These are phyloP conservation scores for Lanistes nyassanus DNA, from an alignment of 1,140 invertebrate genomes.

Conservation along the genomic window DNA sequence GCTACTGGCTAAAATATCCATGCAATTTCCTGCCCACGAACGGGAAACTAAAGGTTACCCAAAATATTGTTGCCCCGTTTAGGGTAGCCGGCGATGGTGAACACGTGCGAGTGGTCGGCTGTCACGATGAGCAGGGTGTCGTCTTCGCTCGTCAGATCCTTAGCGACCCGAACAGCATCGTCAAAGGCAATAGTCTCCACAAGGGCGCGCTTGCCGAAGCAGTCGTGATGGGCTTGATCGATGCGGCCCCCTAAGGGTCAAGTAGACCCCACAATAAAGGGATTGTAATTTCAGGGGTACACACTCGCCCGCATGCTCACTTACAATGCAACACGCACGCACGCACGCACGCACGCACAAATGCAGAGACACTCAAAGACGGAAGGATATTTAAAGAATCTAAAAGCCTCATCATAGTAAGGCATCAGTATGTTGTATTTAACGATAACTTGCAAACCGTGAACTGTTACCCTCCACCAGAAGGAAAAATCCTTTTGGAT, in stretches of 20 bases:
- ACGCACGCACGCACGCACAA: slow-evolving; percentile 2
- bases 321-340: not conserved
- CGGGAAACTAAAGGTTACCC: slow-evolving; percentile 46
- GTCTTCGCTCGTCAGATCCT: slow-evolving; percentile 70
- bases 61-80: slow-evolving; percentile 62
- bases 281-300: not conserved
- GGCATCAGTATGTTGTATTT: too few species aligned
- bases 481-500: slow-evolving; percentile 86
- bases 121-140: slow-evolving; percentile 90
- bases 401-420: not conserved
- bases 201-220: slow-evolving; percentile 80
- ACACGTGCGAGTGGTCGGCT: slow-evolving; percentile 80
- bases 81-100: slow-evolving; percentile 61
- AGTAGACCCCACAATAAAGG: not conserved
- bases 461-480: slow-evolving; percentile 82
- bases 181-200: slow-evolving; percentile 83
- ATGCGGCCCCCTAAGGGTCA: slow-evolving; percentile 71
- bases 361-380: not conserved
- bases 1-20: not conserved
- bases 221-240: slow-evolving; percentile 88
- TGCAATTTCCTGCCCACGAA: not conserved
- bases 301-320: not conserved
- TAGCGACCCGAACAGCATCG: slow-evolving; percentile 74
- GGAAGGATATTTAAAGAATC: not conserved
- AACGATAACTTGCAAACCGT: too few species aligned